Evolutionary conservation across 2,797 vertebrate genomes (phyloP).

Genomic region (Coracias cyanogaster): DNA sequence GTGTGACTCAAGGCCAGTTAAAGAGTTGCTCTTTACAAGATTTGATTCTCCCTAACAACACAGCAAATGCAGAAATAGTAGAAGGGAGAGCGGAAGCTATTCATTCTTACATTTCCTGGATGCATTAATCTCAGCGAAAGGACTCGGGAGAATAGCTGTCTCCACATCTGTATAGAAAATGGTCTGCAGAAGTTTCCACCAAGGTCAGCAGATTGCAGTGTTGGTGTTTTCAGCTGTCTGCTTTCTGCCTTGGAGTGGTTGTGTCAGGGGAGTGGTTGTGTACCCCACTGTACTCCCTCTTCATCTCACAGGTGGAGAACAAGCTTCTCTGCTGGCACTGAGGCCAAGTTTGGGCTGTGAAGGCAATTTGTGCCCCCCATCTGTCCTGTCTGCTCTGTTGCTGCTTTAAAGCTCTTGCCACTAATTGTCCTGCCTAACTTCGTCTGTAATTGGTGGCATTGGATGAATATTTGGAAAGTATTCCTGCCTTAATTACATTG

Average conservation of each 20-base stretch:
- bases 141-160: background rate
- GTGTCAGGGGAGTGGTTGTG: fast-evolving
- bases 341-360: background rate
- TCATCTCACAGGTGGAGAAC: fast-evolving
- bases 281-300: background rate
- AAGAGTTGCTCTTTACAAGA: background rate
- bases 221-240: background rate
- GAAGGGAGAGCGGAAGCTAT: background rate
- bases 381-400: background rate
- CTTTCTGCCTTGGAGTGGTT: background rate
- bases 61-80: background rate
- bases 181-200: background rate
- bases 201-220: background rate
- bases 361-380: background rate
- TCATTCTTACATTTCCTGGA: background rate
- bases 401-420: background rate
- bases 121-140: background rate
- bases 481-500: background rate
- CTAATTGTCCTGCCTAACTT: background rate
- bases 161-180: background rate
- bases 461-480: background rate
- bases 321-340: background rate
- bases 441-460: background rate
- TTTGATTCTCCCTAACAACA: background rate
- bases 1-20: background rate